These are phyloP conservation scores for Phania funesta DNA, from an alignment of 2,888 invertebrate genomes.

Conservation along the genomic window DNA sequence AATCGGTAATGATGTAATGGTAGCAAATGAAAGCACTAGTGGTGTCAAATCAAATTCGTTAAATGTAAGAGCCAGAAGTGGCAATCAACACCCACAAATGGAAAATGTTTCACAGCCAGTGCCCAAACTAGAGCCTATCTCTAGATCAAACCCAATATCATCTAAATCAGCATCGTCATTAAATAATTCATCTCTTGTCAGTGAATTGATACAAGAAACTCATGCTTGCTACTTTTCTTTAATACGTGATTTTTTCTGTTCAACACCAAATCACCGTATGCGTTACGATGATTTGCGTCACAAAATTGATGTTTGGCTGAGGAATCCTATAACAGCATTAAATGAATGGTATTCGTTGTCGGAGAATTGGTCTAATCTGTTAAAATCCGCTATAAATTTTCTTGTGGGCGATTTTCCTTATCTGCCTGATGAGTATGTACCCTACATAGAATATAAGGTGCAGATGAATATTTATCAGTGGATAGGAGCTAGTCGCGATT, in stretches of 20 bases:
- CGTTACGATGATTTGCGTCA: slow-evolving; percentile 88
- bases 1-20: slow-evolving; percentile 64
- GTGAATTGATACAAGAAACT: slow-evolving; percentile 87
- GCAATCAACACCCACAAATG: slow-evolving; percentile 12
- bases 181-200: background rate
- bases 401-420: slow-evolving; percentile 90
- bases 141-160: slow-evolving; percentile 4
- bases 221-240: slow-evolving; percentile 93
- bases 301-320: slow-evolving; percentile 87
- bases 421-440: slow-evolving; percentile 92
- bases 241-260: slow-evolving; percentile 92
- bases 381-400: slow-evolving; percentile 90
- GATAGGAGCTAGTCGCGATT: slow-evolving; percentile 96
- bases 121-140: slow-evolving; percentile 74
- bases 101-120: slow-evolving; percentile 40
- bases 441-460: slow-evolving; percentile 91
- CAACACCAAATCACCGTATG: slow-evolving; percentile 91
- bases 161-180: slow-evolving; percentile 5
- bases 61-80: background rate
- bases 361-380: slow-evolving; percentile 87
- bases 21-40: slow-evolving; percentile 15
- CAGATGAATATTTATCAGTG: slow-evolving; percentile 85
- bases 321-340: slow-evolving; percentile 89
- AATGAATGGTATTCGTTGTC: slow-evolving; percentile 89
- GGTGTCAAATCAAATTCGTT: slow-evolving; percentile 72